These are phyloP conservation scores for Sinocyclocheilus maitianheensis DNA, from an alignment of 2,113 vertebrate genomes.

Conservation along the genomic window DNA sequence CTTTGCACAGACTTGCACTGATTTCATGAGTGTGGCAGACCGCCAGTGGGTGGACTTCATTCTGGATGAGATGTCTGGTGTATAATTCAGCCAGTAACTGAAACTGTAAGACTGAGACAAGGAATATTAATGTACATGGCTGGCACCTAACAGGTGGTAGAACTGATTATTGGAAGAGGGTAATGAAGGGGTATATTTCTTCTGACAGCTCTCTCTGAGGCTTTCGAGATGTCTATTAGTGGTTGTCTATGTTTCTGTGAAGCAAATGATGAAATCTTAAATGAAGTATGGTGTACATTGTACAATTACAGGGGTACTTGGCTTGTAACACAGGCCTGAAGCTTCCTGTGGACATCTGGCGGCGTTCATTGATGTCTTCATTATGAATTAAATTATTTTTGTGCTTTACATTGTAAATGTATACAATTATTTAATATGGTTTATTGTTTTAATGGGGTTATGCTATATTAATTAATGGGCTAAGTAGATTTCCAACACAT, in stretches of 20 bases:
- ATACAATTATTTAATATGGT: background rate
- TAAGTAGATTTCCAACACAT: background rate
- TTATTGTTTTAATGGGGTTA: slow-evolving; percentile 20
- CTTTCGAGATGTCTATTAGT: slow-evolving; percentile 15
- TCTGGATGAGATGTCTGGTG: slow-evolving; percentile 18
- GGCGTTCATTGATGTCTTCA: background rate
- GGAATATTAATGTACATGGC: slow-evolving; percentile 28
- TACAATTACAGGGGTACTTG: slow-evolving; percentile 1
- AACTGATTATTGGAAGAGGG: slow-evolving; percentile 33
- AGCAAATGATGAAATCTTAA: slow-evolving; percentile 21
- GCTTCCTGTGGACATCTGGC: background rate
- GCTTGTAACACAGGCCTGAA: background rate
- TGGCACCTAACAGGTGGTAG: slow-evolving; percentile 38
- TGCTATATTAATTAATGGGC: background rate
- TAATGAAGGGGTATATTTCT: slow-evolving; percentile 35
- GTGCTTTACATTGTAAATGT: background rate
- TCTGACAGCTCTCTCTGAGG: background rate
- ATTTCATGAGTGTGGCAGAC: slow-evolving; percentile 20
- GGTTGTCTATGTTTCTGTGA: slow-evolving; percentile 8
- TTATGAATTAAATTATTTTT: background rate
- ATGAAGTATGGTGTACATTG: slow-evolving; percentile 25
- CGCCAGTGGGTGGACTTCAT: slow-evolving; percentile 28
- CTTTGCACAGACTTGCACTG: slow-evolving; percentile 15
- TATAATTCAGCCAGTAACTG: slow-evolving; percentile 35
- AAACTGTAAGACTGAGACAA: slow-evolving; percentile 14